Percentiles rank a stretch among this genome's conserved stretches.
Evolutionary conservation across 2,113 vertebrate species (phyloP).

Genomic region (Peromyscus maniculatus): DNA sequence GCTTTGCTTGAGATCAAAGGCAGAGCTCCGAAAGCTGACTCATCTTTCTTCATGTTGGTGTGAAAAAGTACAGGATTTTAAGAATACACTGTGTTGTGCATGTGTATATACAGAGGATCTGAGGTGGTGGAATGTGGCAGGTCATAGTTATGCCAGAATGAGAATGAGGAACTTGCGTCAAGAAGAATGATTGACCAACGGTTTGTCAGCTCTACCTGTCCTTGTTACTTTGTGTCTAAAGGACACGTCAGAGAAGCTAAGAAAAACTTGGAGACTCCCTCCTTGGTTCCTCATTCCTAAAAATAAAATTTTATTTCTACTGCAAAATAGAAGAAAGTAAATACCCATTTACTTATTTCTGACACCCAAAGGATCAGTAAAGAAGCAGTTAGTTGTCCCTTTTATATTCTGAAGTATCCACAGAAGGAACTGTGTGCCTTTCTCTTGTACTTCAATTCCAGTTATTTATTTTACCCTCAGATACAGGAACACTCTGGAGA

Average conservation of each 20-base stretch:
- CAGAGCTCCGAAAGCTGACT: constrained; percentile 53
- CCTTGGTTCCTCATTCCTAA: constrained; percentile 31
- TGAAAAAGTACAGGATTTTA: constrained; percentile 50
- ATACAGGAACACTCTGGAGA: constrained; percentile 30
- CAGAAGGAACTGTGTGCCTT: constrained; percentile 48
- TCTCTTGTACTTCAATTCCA: constrained; percentile 48
- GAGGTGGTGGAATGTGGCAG: constrained; percentile 14
- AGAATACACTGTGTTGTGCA: constrained; percentile 3
- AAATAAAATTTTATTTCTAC: constrained; percentile 55
- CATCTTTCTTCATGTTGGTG: constrained; percentile 62
- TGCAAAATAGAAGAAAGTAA: constrained; percentile 64
- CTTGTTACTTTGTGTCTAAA: constrained; percentile 50
- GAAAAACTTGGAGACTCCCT: constrained; percentile 38
- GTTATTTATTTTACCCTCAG: constrained; percentile 66
- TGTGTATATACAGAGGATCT: constrained; percentile 42
- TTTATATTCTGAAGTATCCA: constrained; percentile 57
- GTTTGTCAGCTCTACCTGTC: constrained; percentile 8
- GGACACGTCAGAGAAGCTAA: constrained; percentile 70
- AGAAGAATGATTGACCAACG: constrained; percentile 1
- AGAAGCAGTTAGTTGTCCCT: background rate
- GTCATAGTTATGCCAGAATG: constrained; percentile 48
- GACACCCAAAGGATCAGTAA: constrained; percentile 25
- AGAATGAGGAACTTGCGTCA: constrained; percentile 67
- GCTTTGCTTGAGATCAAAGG: constrained; percentile 59
- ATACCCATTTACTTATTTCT: background rate